Percentiles rank a stretch among this genome's conserved stretches.
phyloP scores from a whole-genome alignment of 2,113 vertebrate species.

The Melierax canorus region DNA sequence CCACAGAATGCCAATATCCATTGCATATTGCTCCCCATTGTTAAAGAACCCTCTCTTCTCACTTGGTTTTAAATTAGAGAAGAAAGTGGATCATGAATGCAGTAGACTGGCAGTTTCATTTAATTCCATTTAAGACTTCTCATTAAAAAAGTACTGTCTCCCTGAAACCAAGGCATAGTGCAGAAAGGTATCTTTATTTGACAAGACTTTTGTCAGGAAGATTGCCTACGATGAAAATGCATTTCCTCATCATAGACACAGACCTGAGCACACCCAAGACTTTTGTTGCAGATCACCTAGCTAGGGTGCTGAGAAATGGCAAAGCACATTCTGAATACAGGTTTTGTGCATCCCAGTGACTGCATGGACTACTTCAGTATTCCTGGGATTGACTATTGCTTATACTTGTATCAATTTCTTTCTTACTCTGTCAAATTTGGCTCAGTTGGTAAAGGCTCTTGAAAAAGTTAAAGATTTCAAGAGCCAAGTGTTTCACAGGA shows the following conservation, averaged over 20 bases:
- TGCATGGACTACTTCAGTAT: not conserved
- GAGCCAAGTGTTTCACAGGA: not conserved
- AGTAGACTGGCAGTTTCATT: not conserved
- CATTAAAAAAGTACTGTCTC: not conserved
- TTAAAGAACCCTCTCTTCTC: not conserved
- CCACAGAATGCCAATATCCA: not conserved
- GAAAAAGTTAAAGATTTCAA: not conserved
- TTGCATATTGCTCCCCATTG: not conserved
- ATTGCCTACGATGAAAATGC: not conserved
- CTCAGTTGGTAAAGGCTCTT: not conserved
- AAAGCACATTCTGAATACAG: not conserved
- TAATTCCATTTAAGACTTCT: not conserved
- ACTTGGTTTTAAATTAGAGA: not conserved
- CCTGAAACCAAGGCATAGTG: not conserved
- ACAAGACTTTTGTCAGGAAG: not conserved
- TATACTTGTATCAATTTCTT: not conserved
- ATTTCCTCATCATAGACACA: not conserved
- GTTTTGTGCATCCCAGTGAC: not conserved
- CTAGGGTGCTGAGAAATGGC: not conserved
- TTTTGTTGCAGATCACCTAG: not conserved
- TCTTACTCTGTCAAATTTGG: not conserved
- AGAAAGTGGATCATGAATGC: not conserved
- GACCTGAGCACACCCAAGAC: not conserved
- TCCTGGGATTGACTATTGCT: not conserved
- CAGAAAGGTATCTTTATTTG: not conserved